phyloP scores from a whole-genome alignment of 2,113 vertebrate genomes.

The Callipepla squamata region DNA sequence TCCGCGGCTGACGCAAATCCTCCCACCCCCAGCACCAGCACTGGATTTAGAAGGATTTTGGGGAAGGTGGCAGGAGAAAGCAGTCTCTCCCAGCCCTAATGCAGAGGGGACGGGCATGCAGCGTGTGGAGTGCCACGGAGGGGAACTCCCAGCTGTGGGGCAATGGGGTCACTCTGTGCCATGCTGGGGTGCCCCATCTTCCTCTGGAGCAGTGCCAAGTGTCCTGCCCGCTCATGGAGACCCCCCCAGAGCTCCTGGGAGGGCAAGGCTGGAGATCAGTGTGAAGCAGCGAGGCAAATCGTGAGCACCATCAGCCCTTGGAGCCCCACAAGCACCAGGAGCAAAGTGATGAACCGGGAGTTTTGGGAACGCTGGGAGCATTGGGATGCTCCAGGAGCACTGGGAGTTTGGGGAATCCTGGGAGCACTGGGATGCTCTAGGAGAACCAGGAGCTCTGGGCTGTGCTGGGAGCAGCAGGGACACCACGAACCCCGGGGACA shows the following conservation, averaged over 20 bases:
- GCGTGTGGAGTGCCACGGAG: accelerated
- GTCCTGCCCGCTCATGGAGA: background rate
- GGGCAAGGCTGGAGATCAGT: background rate
- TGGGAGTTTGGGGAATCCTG: background rate
- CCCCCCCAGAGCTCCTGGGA: background rate
- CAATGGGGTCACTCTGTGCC: background rate
- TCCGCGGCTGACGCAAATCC: slow-evolving; percentile 53
- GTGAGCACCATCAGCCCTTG: background rate
- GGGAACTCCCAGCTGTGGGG: background rate
- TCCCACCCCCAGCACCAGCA: slow-evolving; percentile 39
- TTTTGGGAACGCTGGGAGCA: background rate
- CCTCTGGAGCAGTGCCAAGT: background rate
- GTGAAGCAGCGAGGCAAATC: background rate
- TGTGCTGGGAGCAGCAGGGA: background rate
- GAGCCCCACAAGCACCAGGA: background rate
- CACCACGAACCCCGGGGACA: too few relatives aligned
- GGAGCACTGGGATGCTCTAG: background rate
- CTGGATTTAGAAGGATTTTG: slow-evolving; percentile 31
- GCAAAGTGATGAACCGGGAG: background rate
- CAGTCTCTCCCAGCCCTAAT: background rate
- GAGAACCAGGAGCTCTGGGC: background rate
- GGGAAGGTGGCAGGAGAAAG: background rate
- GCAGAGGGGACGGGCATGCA: accelerated
- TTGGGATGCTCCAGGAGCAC: background rate
- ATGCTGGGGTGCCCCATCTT: background rate